These are phyloP conservation scores for Melanerpes aurifrons DNA, from an alignment of 2,113 vertebrate species.

Conservation along the genomic window DNA sequence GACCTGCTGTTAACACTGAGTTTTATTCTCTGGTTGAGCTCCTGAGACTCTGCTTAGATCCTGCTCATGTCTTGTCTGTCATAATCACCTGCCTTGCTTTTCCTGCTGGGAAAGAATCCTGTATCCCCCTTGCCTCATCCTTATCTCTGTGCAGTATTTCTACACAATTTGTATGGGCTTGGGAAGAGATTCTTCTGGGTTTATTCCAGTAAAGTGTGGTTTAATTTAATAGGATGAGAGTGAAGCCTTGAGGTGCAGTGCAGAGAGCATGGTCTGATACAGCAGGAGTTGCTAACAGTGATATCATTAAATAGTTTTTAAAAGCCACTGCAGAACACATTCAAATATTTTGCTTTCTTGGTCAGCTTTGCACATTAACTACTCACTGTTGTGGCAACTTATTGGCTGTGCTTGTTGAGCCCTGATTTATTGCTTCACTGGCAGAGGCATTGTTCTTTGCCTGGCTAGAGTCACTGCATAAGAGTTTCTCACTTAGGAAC, in stretches of 20 bases:
- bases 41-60: not conserved
- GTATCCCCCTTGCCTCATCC: not conserved
- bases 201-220: not conserved
- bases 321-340: not conserved
- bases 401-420: not conserved
- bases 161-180: not conserved
- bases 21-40: not conserved
- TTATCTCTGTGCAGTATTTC: not conserved
- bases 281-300: not conserved
- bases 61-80: rapidly evolving
- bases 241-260: not conserved
- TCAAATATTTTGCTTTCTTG: not conserved
- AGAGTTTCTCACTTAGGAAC: constrained; percentile 6
- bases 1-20: rapidly evolving
- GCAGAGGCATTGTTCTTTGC: constrained; percentile 1
- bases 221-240: not conserved
- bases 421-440: constrained; percentile 27
- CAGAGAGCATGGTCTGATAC: rapidly evolving
- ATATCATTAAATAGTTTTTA: not conserved
- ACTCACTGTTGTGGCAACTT: not conserved
- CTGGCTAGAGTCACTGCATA: constrained; percentile 24
- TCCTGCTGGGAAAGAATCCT: not conserved
- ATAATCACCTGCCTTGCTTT: not conserved
- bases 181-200: not conserved
- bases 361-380: not conserved